Evolutionary conservation across 2,113 vertebrate species (phyloP), one percentile per base, ranked within the genome.

Genomic region (Australoheros scitulus): DNA sequence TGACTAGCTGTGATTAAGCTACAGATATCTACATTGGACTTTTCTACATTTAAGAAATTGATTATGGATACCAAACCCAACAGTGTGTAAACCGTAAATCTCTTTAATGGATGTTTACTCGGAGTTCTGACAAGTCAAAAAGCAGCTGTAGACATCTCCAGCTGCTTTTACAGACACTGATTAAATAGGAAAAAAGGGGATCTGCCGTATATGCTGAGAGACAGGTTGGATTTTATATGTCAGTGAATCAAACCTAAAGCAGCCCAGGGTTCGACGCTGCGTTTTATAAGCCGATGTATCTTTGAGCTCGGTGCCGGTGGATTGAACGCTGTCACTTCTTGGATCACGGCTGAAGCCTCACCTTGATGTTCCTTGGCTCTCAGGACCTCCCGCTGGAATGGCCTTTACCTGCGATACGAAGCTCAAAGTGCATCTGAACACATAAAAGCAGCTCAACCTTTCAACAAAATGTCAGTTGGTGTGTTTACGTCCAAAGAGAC

Each of bases 401-500:
- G 72, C 83, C 86, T 88, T 91, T 87, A 74, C 84, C 83, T 87
- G 77, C 65, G 41, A 86, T 83, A 72, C 36, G 52, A 70, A 88
- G 80, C 86, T 92, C 87, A 93, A 93, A 89, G 92, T 87, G 88
- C 81, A 76, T 60, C 77, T 83, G 79, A 89, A 91, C 86, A 88
- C 89, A 90, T 92, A 57, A 94, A 94, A 93, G 90, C 80, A 34
- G 61, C 77, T 87, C 90, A 80, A 91, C 91, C 88, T 92, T 94
- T 93, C 72, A 76, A 29, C 70, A n/a, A 90, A 88, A 93, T 91
- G 91, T 93, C 91, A 92, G 55, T 8, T 32, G 47, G 65, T 11
- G 6, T 32, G 43, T 52, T 72, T 52, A 50, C 65, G 1, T 14
- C 58, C 34, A 5, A 68, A 76, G 34, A 77, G 59, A 41, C 18